phyloP scores from a whole-genome alignment of 2,113 vertebrate genomes.

The Pomatostomus ruficeps region DNA sequence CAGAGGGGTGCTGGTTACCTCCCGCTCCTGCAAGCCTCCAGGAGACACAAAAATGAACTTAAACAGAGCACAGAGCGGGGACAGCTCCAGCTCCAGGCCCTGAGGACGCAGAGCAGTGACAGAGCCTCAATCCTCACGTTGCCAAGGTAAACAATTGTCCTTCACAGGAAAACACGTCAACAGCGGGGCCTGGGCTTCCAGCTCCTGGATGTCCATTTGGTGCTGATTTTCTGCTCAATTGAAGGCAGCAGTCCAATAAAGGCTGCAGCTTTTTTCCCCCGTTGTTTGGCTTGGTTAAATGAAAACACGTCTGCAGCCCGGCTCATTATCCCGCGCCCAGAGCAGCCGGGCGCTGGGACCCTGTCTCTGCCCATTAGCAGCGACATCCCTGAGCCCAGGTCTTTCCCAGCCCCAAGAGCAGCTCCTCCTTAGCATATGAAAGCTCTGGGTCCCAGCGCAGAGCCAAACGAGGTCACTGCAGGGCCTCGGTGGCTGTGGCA shows the following conservation, averaged over 20 bases:
- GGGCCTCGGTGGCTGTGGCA: accelerated
- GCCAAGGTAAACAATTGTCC: neutral
- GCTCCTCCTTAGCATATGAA: neutral
- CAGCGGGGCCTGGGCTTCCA: neutral
- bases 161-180: neutral
- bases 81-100: neutral
- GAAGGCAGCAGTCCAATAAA: conserved; percentile 25
- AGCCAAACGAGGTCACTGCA: neutral
- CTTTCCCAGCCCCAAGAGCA: neutral
- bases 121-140: neutral
- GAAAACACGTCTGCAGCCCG: neutral
- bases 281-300: conserved; percentile 29
- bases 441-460: neutral
- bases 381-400: neutral
- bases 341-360: neutral
- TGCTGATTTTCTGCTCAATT: conserved; percentile 60
- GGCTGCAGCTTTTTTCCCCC: neutral
- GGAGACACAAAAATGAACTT: neutral
- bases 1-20: neutral
- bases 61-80: neutral
- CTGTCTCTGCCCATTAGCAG: conserved; percentile 11
- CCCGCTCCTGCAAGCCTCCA: neutral
- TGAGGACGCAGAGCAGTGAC: neutral
- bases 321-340: conserved; percentile 10
- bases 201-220: conserved; percentile 7